Evolutionary conservation across 2,113 vertebrate genomes (phyloP).

Genomic region (Chroicocephalus ridibundus): DNA sequence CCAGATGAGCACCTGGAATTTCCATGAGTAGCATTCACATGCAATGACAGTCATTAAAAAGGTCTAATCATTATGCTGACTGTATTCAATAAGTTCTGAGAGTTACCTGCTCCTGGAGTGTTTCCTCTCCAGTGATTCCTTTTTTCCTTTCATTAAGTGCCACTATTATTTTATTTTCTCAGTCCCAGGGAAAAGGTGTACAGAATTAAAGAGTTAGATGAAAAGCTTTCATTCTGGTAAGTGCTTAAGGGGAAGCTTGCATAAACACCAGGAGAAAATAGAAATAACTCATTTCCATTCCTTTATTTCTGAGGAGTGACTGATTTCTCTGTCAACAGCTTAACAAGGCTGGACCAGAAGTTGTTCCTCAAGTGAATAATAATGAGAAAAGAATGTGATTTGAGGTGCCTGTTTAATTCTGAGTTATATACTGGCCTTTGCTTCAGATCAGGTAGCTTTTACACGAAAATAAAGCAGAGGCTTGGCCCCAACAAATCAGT

Average conservation of each 20-base stretch:
- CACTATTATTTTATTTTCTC: conserved; percentile 50
- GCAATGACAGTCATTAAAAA: not conserved
- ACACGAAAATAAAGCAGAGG: not conserved
- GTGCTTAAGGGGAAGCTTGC: conserved; percentile 29
- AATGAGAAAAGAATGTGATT: conserved; percentile 7
- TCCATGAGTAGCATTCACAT: not conserved
- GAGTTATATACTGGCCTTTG: not conserved
- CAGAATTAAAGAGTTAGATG: conserved; percentile 30
- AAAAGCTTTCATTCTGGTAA: conserved; percentile 49
- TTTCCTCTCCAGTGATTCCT: conserved; percentile 19
- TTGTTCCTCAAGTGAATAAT: conserved; percentile 27
- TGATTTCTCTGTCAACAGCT: conserved; percentile 50
- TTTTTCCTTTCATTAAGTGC: conserved; percentile 32
- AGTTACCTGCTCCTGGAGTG: conserved; percentile 9
- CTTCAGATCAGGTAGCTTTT: not conserved
- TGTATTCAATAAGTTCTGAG: not conserved
- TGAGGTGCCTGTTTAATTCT: not conserved
- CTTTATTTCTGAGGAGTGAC: conserved; percentile 38
- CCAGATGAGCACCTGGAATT: not conserved
- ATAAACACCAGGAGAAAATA: conserved; percentile 38
- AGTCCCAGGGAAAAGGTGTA: conserved; percentile 13
- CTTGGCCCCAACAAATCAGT: not conserved
- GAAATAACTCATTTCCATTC: conserved; percentile 52
- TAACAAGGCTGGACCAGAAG: not conserved
- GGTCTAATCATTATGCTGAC: not conserved